Evolutionary conservation across 2,113 vertebrate genomes (phyloP).

Genomic region (Dissostichus mawsoni): DNA sequence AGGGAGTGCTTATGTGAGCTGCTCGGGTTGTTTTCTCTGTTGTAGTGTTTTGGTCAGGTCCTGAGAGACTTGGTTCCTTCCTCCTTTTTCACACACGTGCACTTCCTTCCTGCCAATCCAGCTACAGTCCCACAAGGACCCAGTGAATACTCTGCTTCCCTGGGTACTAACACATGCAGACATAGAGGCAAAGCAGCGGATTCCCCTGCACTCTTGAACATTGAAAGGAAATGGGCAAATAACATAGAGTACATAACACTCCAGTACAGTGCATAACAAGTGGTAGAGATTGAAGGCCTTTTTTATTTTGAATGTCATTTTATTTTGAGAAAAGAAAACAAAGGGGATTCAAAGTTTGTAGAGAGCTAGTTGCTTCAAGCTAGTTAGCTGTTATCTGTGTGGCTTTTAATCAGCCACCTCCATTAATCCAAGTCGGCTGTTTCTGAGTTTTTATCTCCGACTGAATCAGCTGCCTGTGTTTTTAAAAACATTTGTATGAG

Average conservation of each 20-base stretch:
- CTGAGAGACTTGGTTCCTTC: conserved; percentile 75
- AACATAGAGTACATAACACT: not conserved
- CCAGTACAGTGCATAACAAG: not conserved
- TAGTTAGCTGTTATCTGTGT: conserved; percentile 60
- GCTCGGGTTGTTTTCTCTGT: conserved; percentile 69
- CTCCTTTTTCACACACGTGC: conserved; percentile 74
- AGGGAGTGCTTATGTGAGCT: conserved; percentile 58
- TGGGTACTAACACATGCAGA: conserved; percentile 21
- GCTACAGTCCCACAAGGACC: conserved; percentile 52
- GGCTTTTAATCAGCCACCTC: conserved; percentile 32
- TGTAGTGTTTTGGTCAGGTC: conserved; percentile 65
- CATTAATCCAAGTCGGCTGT: conserved; percentile 66
- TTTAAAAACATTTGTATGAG: conserved; percentile 47
- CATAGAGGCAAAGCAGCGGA: conserved; percentile 29
- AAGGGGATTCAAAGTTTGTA: not conserved
- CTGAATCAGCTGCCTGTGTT: conserved; percentile 43
- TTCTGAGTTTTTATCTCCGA: conserved; percentile 34
- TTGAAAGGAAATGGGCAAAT: not conserved
- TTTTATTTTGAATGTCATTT: not conserved
- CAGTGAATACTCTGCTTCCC: conserved; percentile 49
- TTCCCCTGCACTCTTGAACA: conserved; percentile 13
- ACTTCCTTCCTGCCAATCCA: conserved; percentile 81
- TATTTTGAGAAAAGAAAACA: no score
- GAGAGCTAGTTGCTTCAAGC: conserved; percentile 23
- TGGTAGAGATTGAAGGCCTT: not conserved